Evolutionary conservation across 2,797 vertebrate genomes (phyloP), one percentile per base, ranked within the genome.

Genomic region (Tragelaphus oryx): DNA sequence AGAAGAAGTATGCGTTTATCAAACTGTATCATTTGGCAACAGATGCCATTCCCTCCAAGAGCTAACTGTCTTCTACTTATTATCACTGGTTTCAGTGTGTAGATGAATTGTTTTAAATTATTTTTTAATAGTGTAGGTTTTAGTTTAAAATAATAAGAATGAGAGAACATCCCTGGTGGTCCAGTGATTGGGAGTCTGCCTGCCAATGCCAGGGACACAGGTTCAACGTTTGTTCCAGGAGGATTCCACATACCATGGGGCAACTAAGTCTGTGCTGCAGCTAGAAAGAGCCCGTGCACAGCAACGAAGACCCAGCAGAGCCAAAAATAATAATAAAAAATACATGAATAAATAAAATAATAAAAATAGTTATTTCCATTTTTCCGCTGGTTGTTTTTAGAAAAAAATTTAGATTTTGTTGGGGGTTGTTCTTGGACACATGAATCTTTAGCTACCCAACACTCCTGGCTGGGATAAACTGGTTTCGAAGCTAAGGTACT

Each of bases 71-170:
- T 65, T 60, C 16, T 28, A 44, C 37, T 18, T 65, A 13, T 48
- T 65, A 54, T 65, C 26, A 55, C 13, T 24, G 60, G 30, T 48
- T 86, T 62, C 14, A 28, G 16, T 48, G 20, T 78, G 24, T n/a
- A 46, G 33, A 57, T 88, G 30, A 88, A 84, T 94, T 92, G 28
- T 65, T 95, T 93, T 37, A 90, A 85, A 41, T 57, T 59, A 65
- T 37, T 60, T 76, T 54, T 50, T 54, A 92, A 84, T 75, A 24
- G n/a, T n/a, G 4, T 74, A 30, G 17, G 30, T 78, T 81, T 94
- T 82, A 18, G 81, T 75, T 93, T 79, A 90, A 92, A 91, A 75
- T 76, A 78, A 20, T 33, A n/a, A 87, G 76, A 60, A 52, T 37
- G 17, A 71, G 11, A 71, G 68, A 41, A 71, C 6, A 24, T 24